Evolutionary conservation across 2,888 invertebrate species (phyloP).

Genomic region (Scaptomyza reducta): DNA sequence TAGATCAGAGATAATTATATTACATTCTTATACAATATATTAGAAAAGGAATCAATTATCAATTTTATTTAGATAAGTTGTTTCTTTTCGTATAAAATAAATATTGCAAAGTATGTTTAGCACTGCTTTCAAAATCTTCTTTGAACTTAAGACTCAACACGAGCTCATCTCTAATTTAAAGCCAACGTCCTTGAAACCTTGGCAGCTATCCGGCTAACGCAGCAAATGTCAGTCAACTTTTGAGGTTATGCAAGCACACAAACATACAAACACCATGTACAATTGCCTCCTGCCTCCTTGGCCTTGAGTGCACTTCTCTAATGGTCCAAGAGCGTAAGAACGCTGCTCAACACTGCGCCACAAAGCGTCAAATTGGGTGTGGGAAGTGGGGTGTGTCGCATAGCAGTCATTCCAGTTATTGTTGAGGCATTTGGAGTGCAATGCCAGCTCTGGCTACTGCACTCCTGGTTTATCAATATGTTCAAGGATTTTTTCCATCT

Average conservation of each 20-base stretch:
- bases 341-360: conserved; percentile 7
- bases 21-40: neutral
- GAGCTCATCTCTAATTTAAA: conserved; percentile 4
- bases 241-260: conserved; percentile 12
- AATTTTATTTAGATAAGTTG: too few species aligned
- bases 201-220: neutral
- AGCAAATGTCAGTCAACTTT: conserved; percentile 26
- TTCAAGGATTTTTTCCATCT: conserved; percentile 81
- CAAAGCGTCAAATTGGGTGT: neutral
- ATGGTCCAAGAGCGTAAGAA: conserved; percentile 27
- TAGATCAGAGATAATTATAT: neutral
- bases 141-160: neutral
- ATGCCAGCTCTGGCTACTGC: conserved; percentile 65
- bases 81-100: too few species aligned
- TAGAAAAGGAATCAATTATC: too few species aligned
- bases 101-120: too few species aligned
- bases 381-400: conserved; percentile 8
- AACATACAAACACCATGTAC: neutral
- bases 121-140: too few species aligned
- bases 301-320: conserved; percentile 54
- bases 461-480: conserved; percentile 80
- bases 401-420: conserved; percentile 67
- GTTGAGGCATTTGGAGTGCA: conserved; percentile 44
- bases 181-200: conserved; percentile 15
- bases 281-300: conserved; percentile 1